phyloP scores from a whole-genome alignment of 2,888 invertebrate species.

The Hydrotaea diabolus region DNA sequence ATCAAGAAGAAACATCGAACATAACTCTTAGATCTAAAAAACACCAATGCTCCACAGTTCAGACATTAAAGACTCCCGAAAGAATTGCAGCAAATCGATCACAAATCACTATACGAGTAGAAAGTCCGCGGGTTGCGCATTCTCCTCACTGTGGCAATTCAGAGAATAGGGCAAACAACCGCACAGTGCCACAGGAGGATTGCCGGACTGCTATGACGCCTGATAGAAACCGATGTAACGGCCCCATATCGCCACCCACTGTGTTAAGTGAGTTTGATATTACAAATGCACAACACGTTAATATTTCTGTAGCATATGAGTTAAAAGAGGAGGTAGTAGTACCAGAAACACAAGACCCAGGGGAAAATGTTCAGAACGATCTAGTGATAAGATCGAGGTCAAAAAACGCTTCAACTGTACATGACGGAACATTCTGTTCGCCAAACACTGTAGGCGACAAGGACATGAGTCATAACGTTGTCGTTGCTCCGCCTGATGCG shows the following conservation, averaged over 20 bases:
- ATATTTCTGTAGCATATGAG: neutral
- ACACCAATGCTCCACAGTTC: neutral
- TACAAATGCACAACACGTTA: constrained; percentile 3
- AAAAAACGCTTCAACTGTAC: constrained; percentile 48
- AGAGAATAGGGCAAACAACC: neutral
- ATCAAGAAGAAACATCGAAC: neutral
- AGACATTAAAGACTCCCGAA: neutral
- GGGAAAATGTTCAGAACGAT: neutral
- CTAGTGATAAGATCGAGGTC: constrained; percentile 5
- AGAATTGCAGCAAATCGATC: neutral
- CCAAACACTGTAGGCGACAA: neutral
- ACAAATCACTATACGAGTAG: constrained; percentile 1
- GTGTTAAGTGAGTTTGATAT: neutral
- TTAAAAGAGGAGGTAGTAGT: constrained; percentile 13
- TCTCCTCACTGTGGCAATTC: neutral
- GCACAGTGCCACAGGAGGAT: neutral
- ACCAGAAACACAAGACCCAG: constrained; percentile 48
- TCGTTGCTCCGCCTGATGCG: neutral
- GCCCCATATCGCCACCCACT: neutral
- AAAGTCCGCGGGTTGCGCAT: neutral
- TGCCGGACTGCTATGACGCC: neutral
- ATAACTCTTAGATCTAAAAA: neutral
- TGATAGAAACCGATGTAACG: neutral
- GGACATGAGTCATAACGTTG: neutral
- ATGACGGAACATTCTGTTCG: neutral